These are phyloP conservation scores for Heliconius melpomene DNA, from an alignment of 1,140 invertebrate genomes.

Conservation along the genomic window DNA sequence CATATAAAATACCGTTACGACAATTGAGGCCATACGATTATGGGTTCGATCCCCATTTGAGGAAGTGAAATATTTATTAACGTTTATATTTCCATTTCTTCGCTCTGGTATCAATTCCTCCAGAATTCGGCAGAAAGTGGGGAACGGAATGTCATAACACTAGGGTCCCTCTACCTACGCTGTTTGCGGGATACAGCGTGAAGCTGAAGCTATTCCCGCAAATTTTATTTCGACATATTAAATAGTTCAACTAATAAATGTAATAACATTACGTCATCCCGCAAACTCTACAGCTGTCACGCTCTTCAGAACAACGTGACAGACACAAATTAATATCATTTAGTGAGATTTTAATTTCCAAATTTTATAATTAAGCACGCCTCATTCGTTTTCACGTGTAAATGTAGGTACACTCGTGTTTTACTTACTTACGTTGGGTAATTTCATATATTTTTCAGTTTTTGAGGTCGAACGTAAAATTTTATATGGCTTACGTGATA, in stretches of 20 bases:
- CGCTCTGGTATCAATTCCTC: no score
- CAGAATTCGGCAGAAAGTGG: no score
- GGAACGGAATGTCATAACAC: no score
- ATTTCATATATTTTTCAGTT: slow-evolving; percentile 21
- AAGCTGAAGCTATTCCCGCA: no score
- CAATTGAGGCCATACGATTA: no score
- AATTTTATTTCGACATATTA: not conserved
- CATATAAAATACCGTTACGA: no score
- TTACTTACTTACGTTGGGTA: not conserved
- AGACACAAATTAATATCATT: slow-evolving; percentile 13
- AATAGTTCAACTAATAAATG: not conserved
- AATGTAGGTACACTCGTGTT: not conserved
- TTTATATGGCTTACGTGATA: slow-evolving; percentile 20
- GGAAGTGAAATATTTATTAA: no score
- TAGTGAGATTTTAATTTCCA: slow-evolving; percentile 19
- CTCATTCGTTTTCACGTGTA: slow-evolving; percentile 3
- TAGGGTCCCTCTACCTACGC: no score
- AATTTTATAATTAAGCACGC: slow-evolving; percentile 15
- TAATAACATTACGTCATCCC: not conserved
- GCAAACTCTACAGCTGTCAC: not conserved
- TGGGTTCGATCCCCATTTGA: no score
- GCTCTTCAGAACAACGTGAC: not conserved
- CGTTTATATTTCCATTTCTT: no score
- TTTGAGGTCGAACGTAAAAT: slow-evolving; percentile 22
- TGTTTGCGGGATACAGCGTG: no score